These are phyloP conservation scores for Columba janthina DNA, from an alignment of 2,113 vertebrate species.

Conservation along the genomic window DNA sequence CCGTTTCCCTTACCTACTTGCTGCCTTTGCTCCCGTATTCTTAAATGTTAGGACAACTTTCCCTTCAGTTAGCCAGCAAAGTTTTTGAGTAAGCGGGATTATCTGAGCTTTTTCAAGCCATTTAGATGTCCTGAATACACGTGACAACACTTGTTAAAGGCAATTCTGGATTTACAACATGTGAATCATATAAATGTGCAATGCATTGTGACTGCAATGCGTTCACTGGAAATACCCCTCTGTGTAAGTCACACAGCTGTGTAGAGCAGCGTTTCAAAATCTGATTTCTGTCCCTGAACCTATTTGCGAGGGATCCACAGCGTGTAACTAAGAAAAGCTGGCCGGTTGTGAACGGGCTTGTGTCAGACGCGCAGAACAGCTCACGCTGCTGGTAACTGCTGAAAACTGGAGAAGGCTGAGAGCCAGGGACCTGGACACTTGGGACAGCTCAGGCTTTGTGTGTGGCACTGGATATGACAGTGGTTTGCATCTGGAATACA, in stretches of 20 bases:
- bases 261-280: not conserved
- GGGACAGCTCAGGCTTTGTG: not conserved
- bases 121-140: conserved; percentile 1
- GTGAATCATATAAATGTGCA: not conserved
- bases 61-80: not conserved
- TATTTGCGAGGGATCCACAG: not conserved
- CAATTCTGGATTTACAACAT: not conserved
- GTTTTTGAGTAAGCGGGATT: not conserved
- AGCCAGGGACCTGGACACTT: not conserved
- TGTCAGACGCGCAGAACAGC: not conserved
- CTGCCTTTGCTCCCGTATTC: not conserved
- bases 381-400: not conserved
- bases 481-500: not conserved
- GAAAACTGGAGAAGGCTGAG: not conserved
- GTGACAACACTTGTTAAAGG: not conserved
- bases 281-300: not conserved
- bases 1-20: not conserved
- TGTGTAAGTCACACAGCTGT: not conserved
- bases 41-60: not conserved
- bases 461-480: not conserved
- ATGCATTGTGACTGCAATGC: not conserved
- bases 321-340: not conserved
- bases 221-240: not conserved
- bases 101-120: not conserved
- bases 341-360: not conserved